Conservation (phyloP, 2,797 vertebrate species). For the Eutrigla gurnardus region DNA sequence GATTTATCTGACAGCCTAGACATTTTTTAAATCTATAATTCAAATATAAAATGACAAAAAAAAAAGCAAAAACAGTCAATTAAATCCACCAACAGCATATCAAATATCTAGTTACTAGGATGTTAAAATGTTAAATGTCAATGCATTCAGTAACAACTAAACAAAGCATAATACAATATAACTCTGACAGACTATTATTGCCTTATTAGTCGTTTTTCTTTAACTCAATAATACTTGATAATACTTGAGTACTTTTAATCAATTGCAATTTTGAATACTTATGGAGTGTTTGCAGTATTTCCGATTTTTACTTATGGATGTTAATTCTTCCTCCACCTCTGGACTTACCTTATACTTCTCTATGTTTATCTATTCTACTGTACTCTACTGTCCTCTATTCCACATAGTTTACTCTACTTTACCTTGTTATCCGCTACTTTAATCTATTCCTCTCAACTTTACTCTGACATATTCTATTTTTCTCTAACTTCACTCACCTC, state of each 20-base stretch:
- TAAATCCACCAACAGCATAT: not conserved
- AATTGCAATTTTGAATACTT: not conserved
- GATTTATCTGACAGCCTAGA: not conserved
- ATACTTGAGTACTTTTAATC: not conserved
- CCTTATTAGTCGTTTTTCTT: not conserved
- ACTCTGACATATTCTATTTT: not conserved
- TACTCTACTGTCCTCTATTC: not conserved
- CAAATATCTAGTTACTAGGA: not conserved
- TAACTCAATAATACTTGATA: too few species aligned
- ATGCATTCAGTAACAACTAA: conserved; percentile 10
- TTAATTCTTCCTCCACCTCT: not conserved
- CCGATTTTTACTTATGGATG: not conserved
- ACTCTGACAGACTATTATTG: not conserved
- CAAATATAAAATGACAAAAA: not conserved
- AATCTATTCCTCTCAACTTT: not conserved
- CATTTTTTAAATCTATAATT: not conserved
- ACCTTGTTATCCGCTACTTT: not conserved
- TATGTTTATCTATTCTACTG: not conserved
- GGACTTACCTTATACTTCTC: not conserved
- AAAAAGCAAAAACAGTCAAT: not conserved
- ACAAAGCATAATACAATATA: not conserved
- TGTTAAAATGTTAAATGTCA: not conserved
- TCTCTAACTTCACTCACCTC: not conserved
- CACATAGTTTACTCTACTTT: not conserved
- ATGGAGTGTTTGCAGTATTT: not conserved